Base-by-base conservation (phyloP, 37 sponge, comb jelly and placozoan genomes). In the Dysidea cf. avara region DNA sequence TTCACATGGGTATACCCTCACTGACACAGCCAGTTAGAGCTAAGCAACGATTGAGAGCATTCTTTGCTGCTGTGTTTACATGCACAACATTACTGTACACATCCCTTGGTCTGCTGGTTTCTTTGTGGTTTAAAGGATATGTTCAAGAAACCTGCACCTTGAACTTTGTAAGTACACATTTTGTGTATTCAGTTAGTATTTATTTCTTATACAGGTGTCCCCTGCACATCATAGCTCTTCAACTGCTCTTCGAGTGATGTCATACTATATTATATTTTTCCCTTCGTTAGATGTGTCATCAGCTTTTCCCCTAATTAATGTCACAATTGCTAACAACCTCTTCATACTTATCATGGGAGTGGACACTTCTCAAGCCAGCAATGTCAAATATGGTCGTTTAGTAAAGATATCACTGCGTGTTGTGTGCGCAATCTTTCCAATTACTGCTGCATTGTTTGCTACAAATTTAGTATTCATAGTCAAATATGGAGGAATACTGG, bases 241-340 rank as follows among this genome's bases (percentile, higher is more conserved):
- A 35, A 56, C 77, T 59, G 62, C 70, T 0, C 64, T 86, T 5
- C 53, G 74, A 24, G 51, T 76, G 16, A 64, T 88, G 39, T 77
- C 91, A 29, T 94, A 94, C 72, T 83, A 68, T 47, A 69, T 94
- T 46, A 75, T 94, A 9, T 64, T 94, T 13, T 90, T 89, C 61
- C 95, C 95, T 1, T 90, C 91, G 22, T 0, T 94, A 20, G 87
- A 94, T 34, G 83, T 94, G 31, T 33, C 76, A 5, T 94, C 95
- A 0, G 90, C 80, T 57, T 94, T 80, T 53, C 87, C 95, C 7
- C 81, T 94, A 0, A 43, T 39, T 5, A 70, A 71, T 17, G 71
- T 59, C 38, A 50, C 79, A 11, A 31, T 86, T 0, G 74, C 71
- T 64, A 94, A 90, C 79, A 94, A 88, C 71, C 24, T 89, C 21